A percentile compares a stretch with the other conserved stretches of the same genome.
These are phyloP conservation scores for Tyto alba DNA, from an alignment of 2,113 vertebrate species.

Conservation along the genomic window DNA sequence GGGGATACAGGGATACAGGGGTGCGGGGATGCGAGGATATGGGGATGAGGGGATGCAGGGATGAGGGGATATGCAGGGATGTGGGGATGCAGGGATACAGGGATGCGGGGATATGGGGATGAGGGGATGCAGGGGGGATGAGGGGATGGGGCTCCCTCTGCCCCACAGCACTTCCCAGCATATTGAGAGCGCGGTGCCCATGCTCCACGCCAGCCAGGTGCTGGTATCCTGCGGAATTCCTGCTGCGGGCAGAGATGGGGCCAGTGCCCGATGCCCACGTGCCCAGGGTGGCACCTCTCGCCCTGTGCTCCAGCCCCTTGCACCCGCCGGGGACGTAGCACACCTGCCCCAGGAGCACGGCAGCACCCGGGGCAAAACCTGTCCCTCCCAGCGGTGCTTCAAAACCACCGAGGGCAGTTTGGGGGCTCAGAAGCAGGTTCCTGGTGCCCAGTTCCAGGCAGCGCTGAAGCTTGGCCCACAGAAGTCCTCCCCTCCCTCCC, in stretches of 20 bases:
- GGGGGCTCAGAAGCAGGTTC: background rate
- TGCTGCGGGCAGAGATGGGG: background rate
- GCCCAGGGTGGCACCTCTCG: rapidly evolving
- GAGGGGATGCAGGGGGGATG: no score
- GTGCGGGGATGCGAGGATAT: no score
- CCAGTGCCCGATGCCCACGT: rapidly evolving
- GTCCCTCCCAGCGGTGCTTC: background rate
- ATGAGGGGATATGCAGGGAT: no score
- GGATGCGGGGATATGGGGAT: no score
- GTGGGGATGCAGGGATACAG: no score
- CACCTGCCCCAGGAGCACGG: rapidly evolving
- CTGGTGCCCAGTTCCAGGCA: background rate
- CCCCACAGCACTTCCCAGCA: background rate
- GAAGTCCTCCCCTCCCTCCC: background rate
- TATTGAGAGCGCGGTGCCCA: rapidly evolving
- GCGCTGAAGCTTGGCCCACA: background rate
- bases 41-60: no score
- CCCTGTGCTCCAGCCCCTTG: background rate
- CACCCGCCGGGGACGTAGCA: rapidly evolving
- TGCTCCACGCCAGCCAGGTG: no score
- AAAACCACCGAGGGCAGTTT: background rate
- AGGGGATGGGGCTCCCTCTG: background rate
- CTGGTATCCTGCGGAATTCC: background rate
- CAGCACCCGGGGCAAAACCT: rapidly evolving
- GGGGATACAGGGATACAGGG: no score